Conservation (phyloP, 2,113 vertebrate genomes). For the Bucco capensis region DNA sequence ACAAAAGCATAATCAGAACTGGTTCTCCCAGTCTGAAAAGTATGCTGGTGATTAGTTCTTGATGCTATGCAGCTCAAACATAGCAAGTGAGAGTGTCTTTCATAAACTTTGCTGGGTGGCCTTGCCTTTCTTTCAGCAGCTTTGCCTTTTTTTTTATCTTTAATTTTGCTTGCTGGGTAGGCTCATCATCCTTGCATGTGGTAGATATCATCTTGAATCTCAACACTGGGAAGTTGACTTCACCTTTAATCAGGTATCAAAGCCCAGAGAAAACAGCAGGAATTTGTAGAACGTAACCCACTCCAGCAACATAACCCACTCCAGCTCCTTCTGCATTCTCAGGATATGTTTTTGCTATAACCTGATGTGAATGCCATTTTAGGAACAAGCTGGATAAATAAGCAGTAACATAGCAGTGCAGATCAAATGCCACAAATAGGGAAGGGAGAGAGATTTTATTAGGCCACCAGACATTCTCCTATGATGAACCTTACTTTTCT, state of each 20-base stretch:
- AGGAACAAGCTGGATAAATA: not conserved
- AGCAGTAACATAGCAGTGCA: not conserved
- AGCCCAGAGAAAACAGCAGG: not conserved
- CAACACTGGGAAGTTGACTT: constrained; percentile 7
- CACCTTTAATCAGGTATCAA: constrained; percentile 23
- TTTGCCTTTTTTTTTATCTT: not conserved
- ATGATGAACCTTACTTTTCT: not conserved
- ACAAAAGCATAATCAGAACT: constrained; percentile 35
- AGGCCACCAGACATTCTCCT: not conserved
- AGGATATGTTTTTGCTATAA: not conserved
- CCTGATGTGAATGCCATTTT: not conserved
- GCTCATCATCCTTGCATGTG: constrained; percentile 23
- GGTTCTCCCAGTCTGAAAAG: constrained; percentile 9
- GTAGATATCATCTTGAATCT: constrained; percentile 39
- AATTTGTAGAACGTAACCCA: not conserved
- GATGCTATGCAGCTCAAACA: not conserved
- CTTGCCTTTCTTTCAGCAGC: not conserved
- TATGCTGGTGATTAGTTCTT: not conserved
- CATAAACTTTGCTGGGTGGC: not conserved
- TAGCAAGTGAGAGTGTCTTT: not conserved
- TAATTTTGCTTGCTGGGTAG: constrained; percentile 17
- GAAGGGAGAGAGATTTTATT: not conserved
- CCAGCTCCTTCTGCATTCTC: not conserved
- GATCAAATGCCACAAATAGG: not conserved
- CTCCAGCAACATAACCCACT: not conserved